Percentiles rank a stretch among this genome's conserved stretches.
phyloP scores from a whole-genome alignment of 2,113 vertebrate genomes.

The Ahaetulla prasina region DNA sequence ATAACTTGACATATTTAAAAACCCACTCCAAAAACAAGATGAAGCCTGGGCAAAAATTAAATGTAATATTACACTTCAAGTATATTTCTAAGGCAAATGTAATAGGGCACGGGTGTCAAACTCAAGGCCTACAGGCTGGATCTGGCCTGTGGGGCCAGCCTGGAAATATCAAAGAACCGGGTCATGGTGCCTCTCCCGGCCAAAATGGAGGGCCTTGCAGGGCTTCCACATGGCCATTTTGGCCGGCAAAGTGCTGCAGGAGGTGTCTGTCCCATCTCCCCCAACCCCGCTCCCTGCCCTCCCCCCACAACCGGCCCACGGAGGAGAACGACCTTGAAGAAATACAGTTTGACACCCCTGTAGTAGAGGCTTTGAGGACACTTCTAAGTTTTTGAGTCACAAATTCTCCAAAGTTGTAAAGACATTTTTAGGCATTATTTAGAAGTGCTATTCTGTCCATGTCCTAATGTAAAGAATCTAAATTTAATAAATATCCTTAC shows the following conservation, averaged over 20 bases:
- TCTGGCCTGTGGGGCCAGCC: too few species aligned
- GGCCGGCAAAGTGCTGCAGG: too few species aligned
- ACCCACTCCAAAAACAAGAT: background rate
- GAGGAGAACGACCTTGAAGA: too few species aligned
- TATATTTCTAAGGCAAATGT: background rate
- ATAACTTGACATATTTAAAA: background rate
- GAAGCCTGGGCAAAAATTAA: background rate
- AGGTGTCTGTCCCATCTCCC: too few species aligned
- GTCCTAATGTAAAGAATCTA: background rate
- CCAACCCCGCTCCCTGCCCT: too few species aligned
- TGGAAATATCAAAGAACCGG: too few species aligned
- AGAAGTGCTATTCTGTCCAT: background rate
- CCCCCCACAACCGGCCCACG: too few species aligned
- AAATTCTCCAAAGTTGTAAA: background rate
- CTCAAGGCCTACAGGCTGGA: too few species aligned
- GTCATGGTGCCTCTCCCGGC: too few species aligned
- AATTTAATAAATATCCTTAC: background rate
- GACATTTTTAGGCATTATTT: background rate
- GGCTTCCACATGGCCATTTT: too few species aligned
- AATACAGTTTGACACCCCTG: too few species aligned
- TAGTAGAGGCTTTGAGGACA: background rate
- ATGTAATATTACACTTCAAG: background rate
- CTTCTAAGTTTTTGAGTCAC: background rate
- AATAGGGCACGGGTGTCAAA: background rate
- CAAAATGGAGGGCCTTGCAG: too few species aligned